Evolutionary conservation across 2,888 invertebrate species (phyloP).

Genomic region (Subacronicta megacephala): DNA sequence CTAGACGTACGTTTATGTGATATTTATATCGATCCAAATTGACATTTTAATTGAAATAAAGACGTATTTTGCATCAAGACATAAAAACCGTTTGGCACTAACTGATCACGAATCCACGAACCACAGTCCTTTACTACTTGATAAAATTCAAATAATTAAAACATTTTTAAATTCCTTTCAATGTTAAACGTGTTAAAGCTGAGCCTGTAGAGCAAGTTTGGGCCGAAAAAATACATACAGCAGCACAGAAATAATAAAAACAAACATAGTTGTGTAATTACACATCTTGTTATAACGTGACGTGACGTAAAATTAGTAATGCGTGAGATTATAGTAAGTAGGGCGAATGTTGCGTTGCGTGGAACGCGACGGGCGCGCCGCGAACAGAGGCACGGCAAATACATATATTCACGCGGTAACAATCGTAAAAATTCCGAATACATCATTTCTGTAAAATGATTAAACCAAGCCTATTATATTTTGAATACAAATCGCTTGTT

Average conservation of each 20-base stretch:
- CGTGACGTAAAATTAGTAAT: constrained; percentile 23
- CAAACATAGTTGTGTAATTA: constrained; percentile 20
- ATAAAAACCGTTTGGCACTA: too few relatives aligned
- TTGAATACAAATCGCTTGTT: too few relatives aligned
- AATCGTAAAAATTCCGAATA: constrained; percentile 9
- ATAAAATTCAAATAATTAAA: too few relatives aligned
- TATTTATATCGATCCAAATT: too few relatives aligned
- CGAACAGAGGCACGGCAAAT: constrained; percentile 14
- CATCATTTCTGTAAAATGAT: constrained; percentile 3
- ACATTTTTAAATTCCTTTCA: too few relatives aligned
- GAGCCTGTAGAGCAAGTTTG: neutral
- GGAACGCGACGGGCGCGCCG: constrained; percentile 13
- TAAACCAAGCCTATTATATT: too few relatives aligned
- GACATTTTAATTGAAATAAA: too few relatives aligned
- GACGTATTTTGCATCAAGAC: too few relatives aligned
- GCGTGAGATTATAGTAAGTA: constrained; percentile 31
- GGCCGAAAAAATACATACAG: neutral
- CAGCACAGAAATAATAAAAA: constrained; percentile 7
- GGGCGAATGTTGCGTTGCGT: constrained; percentile 12
- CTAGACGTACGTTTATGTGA: too few relatives aligned
- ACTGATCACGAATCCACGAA: too few relatives aligned
- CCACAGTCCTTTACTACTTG: too few relatives aligned
- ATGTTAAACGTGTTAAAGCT: too few relatives aligned
- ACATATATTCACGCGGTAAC: constrained; percentile 27
- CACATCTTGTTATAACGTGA: constrained; percentile 10